Base-by-base conservation (phyloP, 2,888 invertebrate genomes). In the Lepidochitona cinerea region DNA sequence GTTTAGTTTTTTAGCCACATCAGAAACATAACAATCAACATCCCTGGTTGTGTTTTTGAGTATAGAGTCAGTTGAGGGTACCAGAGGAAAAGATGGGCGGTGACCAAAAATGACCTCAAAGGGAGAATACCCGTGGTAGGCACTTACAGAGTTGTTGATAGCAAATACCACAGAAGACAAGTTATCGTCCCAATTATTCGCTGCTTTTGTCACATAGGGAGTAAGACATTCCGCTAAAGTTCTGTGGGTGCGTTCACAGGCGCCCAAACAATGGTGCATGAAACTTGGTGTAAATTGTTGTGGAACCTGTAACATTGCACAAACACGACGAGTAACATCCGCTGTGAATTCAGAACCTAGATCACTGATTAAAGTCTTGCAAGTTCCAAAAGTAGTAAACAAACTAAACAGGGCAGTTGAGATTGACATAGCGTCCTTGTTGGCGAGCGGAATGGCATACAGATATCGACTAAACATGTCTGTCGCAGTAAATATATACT, bases 71-170 rank as follows among this genome's bases (percentile, higher is more conserved):
- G 33, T 6, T 9, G 9, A 12, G 36, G 7, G 6, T 9, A 33
- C 7, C 23, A 66, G 66, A n/a, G 37, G 66, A 36, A 3, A 66
- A 5, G 35, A 36, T 35, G 33, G 66, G 9, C 35, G 35, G 14
- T 37, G 37, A 37, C 36, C 66, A 14, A 32, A 66, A 71, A 75
- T 75, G 73, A 65, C 41, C 35, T 54, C 71, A 65, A 26, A 59
- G 29, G 65, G 23, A 26, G 71, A 54, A 65, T 54, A 65, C 3
- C 32, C 71, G 14, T 26, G 65, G 65, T 35, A 23, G 33, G 32
- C 23, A 0, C 35, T 71, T 29, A 18, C 32, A 37, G 37, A 36
- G 12, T 35, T 36, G 14, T 53, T 68, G 26, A 68, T 67, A 67
- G 32, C 54, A 66, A 35, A 71, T n/a, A 7, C 59, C 14, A 66